These are phyloP conservation scores for Calephelis perditalis DNA, from an alignment of 2,888 invertebrate species.

Conservation along the genomic window DNA sequence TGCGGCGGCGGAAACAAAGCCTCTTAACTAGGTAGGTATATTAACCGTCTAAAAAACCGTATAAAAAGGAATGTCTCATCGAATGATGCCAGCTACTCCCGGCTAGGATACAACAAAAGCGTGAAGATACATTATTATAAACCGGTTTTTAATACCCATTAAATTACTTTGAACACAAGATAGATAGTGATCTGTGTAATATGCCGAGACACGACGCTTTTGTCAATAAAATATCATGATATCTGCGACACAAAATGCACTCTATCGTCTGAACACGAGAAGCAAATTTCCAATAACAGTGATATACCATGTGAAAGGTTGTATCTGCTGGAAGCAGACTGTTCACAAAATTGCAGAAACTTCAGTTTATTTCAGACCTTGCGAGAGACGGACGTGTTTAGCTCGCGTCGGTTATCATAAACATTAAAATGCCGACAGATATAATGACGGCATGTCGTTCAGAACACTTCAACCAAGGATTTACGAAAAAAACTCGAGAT, in stretches of 20 bases:
- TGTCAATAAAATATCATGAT: slow-evolving; percentile 6
- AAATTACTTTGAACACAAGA: not conserved
- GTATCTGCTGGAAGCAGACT: slow-evolving; percentile 11
- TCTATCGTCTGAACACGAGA: not conserved
- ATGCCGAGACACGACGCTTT: slow-evolving; percentile 2
- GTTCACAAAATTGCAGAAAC: slow-evolving; percentile 14
- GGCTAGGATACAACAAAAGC: too few species aligned
- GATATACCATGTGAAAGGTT: slow-evolving; percentile 13
- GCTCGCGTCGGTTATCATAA: slow-evolving; percentile 31
- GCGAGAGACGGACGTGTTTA: slow-evolving; percentile 31
- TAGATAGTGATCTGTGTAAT: not conserved
- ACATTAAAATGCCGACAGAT: slow-evolving; percentile 61
- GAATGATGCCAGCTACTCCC: too few species aligned
- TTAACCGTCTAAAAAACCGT: too few species aligned
- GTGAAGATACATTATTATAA: too few species aligned
- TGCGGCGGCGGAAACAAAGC: too few species aligned
- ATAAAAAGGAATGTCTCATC: too few species aligned
- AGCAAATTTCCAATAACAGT: not conserved
- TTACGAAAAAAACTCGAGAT: slow-evolving; percentile 53
- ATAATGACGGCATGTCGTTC: slow-evolving; percentile 50
- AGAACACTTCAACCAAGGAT: slow-evolving; percentile 57
- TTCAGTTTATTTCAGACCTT: slow-evolving; percentile 43
- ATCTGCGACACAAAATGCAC: not conserved
- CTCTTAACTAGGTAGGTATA: too few species aligned
- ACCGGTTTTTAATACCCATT: not conserved